Percentiles rank a stretch among this genome's conserved stretches.
phyloP scores from a whole-genome alignment of 2,888 invertebrate genomes.

The Rhopalosiphum nymphaeae region DNA sequence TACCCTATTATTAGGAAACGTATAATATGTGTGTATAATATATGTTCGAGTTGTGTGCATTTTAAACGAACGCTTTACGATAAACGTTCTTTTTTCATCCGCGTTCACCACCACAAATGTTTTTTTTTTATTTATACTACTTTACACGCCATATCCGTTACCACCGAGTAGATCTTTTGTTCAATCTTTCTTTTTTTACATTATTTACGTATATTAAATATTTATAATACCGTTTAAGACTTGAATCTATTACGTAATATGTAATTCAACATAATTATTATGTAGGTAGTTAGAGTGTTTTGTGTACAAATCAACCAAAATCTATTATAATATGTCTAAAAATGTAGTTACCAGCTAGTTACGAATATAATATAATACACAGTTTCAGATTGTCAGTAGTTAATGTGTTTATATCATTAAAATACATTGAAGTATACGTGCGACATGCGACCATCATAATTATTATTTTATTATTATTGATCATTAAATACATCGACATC shows the following conservation, averaged over 20 bases:
- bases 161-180: neutral
- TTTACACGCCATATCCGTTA: neutral
- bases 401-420: neutral
- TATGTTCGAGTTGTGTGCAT: neutral
- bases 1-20: neutral
- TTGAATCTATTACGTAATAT: neutral
- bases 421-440: neutral
- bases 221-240: neutral
- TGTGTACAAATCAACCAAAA: neutral
- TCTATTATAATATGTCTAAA: neutral
- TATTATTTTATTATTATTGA: no score
- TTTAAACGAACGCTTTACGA: conserved; percentile 1
- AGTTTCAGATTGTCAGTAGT: neutral
- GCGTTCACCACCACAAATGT: neutral
- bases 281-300: neutral
- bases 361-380: neutral
- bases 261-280: neutral
- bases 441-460: no score
- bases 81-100: neutral
- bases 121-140: neutral
- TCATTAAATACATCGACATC: neutral
- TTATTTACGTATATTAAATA: neutral
- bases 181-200: neutral
- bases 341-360: neutral
- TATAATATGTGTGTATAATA: neutral